Conservation (phyloP, 2,113 vertebrate genomes). For the Psilopogon haemacephalus region DNA sequence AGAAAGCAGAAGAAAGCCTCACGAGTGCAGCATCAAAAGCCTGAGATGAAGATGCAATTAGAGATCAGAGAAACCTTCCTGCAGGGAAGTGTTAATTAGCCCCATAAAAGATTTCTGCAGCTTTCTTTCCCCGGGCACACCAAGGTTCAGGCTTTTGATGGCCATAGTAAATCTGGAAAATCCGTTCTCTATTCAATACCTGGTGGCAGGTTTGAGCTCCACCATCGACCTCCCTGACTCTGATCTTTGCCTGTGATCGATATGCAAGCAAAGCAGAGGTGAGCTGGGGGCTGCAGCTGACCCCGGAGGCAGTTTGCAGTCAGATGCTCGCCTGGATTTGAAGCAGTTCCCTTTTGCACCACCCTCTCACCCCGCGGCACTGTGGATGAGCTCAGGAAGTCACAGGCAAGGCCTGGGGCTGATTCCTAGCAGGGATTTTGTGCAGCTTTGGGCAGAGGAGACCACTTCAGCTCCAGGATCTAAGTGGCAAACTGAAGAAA, state of each 20-base stretch:
- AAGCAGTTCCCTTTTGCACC: neutral
- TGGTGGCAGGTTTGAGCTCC: neutral
- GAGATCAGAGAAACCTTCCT: conserved; percentile 48
- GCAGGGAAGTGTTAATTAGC: conserved; percentile 52
- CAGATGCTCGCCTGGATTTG: neutral
- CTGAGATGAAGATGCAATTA: conserved; percentile 37
- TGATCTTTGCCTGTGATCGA: neutral
- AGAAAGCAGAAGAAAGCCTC: neutral
- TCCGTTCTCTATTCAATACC: conserved; percentile 19
- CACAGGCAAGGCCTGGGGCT: neutral
- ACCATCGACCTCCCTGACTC: neutral
- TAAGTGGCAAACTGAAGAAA: neutral
- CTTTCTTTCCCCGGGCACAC: neutral
- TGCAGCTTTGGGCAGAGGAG: neutral
- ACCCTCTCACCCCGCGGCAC: neutral
- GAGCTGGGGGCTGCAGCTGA: neutral
- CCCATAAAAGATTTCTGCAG: neutral
- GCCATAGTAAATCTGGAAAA: neutral
- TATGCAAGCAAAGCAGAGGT: accelerated
- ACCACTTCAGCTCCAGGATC: neutral
- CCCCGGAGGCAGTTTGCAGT: neutral
- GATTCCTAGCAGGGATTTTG: neutral
- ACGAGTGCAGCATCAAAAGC: neutral
- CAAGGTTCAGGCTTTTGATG: conserved; percentile 22
- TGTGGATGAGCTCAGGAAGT: neutral